Evolutionary conservation across 2,113 vertebrate genomes (phyloP).

Genomic region (Cynoglossus semilaevis): DNA sequence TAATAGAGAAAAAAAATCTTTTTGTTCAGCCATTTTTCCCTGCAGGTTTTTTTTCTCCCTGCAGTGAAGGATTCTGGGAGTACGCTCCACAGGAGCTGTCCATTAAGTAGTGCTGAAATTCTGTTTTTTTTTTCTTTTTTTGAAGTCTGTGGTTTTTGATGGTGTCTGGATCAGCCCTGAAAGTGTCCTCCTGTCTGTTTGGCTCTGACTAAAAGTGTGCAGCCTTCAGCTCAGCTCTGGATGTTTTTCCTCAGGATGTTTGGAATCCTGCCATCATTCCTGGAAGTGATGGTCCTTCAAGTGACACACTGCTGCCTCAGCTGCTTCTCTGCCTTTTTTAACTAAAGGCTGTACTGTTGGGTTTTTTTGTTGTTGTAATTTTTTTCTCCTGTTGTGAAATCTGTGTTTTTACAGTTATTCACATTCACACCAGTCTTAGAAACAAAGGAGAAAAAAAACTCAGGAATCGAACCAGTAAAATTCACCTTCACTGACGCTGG

Average conservation of each 20-base stretch:
- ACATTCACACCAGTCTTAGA: no score
- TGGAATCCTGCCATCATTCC: conserved; percentile 16
- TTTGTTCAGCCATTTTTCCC: conserved; percentile 18
- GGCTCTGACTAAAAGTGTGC: conserved; percentile 28
- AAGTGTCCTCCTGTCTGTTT: conserved; percentile 20
- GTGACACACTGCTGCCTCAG: conserved; percentile 6
- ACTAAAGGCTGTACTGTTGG: no score
- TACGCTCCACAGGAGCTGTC: conserved; percentile 53
- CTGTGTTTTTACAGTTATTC: no score
- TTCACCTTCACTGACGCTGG: no score
- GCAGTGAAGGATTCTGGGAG: conserved; percentile 23
- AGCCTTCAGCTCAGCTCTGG: conserved; percentile 10
- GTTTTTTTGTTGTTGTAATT: no score
- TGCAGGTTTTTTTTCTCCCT: conserved; percentile 4
- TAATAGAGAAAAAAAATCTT: no score
- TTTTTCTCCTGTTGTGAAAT: no score
- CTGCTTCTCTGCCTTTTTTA: conserved; percentile 7
- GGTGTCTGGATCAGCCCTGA: conserved; percentile 20
- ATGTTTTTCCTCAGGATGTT: conserved; percentile 18
- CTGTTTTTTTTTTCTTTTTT: conserved; percentile 19
- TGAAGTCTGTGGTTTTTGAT: conserved; percentile 32
- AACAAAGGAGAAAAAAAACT: no score
- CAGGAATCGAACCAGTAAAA: no score
- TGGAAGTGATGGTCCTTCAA: conserved; percentile 15
- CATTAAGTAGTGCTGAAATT: conserved; percentile 61